A percentile compares a stretch with the other conserved stretches of the same genome.
phyloP scores from a whole-genome alignment of 2,888 invertebrate genomes.

The Cheiracanthium punctorium region DNA sequence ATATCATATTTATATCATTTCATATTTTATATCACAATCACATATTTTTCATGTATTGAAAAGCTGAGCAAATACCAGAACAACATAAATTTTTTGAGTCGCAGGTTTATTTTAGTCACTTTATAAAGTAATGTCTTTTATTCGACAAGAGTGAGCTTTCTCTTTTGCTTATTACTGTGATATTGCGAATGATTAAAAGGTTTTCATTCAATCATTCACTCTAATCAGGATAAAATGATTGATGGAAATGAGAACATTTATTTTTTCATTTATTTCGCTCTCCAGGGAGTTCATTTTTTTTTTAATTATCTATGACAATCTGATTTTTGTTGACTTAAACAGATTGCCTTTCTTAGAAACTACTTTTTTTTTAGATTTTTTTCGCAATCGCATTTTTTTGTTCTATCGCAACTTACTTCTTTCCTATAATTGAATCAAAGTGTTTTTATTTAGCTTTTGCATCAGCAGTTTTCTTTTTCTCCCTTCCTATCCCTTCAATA shows the following conservation, averaged over 20 bases:
- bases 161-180: no score
- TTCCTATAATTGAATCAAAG: conserved; percentile 49
- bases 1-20: no score
- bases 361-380: background rate
- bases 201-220: background rate
- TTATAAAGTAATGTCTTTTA: no score
- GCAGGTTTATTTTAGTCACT: no score
- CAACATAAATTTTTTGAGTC: no score
- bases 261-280: background rate
- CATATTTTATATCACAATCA: no score
- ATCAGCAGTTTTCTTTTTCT: background rate
- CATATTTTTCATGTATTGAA: no score
- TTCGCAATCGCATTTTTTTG: conserved; percentile 18
- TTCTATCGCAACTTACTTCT: conserved; percentile 21
- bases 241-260: conserved; percentile 6
- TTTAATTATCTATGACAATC: conserved; percentile 8
- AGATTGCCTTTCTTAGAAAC: conserved; percentile 15
- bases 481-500: background rate
- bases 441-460: conserved; percentile 33
- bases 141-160: no score
- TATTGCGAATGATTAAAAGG: conserved; percentile 27
- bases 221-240: conserved; percentile 18
- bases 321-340: conserved; percentile 40
- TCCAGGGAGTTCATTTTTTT: background rate
- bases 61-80: no score